A percentile compares a stretch with the other conserved stretches of the same genome.
Evolutionary conservation across 2,113 vertebrate genomes (phyloP).

Genomic region (Ageneiosus marmoratus): DNA sequence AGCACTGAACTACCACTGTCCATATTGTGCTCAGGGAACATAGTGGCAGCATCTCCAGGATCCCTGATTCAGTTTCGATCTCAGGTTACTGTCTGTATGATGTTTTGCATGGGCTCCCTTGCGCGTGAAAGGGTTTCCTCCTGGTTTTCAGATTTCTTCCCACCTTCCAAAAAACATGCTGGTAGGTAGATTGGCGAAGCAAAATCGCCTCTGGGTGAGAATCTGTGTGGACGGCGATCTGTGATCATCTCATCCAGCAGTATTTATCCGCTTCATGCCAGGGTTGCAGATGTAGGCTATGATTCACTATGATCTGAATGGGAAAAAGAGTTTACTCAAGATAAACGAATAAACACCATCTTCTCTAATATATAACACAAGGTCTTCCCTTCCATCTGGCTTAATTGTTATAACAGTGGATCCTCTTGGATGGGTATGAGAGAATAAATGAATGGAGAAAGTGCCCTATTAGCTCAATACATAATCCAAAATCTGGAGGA

Average conservation of each 20-base stretch:
- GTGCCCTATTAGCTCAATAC: conserved; percentile 9
- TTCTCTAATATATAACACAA: background rate
- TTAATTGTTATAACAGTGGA: background rate
- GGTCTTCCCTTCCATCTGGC: background rate
- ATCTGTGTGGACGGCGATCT: background rate
- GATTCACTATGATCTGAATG: background rate
- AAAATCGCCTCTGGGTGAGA: background rate
- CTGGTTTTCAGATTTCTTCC: background rate
- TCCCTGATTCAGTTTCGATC: background rate
- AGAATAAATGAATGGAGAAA: conserved; percentile 25
- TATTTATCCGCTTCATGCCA: background rate
- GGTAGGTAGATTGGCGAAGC: background rate
- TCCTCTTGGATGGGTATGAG: conserved; percentile 7
- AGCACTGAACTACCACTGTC: too few species aligned
- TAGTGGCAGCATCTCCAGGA: background rate
- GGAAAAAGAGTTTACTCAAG: background rate
- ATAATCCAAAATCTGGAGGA: background rate
- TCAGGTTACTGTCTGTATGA: background rate
- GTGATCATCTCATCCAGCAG: too few species aligned
- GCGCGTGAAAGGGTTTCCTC: background rate
- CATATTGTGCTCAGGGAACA: background rate
- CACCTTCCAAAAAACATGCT: background rate
- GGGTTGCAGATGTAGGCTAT: background rate
- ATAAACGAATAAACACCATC: background rate
- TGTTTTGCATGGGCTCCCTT: background rate